Base-by-base conservation (phyloP, 2,888 invertebrate genomes). In the Sesamia inferens region DNA sequence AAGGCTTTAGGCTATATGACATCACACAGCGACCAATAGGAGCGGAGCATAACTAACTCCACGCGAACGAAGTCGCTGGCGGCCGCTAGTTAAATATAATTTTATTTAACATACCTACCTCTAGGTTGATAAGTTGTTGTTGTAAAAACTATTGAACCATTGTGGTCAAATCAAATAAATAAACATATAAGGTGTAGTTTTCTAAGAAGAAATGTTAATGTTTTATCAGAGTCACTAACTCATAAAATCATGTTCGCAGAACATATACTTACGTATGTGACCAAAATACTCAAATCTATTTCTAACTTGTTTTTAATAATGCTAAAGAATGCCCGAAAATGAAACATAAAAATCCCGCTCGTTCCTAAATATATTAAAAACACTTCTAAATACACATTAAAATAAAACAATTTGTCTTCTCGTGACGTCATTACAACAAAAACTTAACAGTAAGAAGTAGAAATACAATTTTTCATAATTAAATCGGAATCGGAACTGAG, bases 381-480 rank as follows among this genome's bases (percentile, higher is more conserved):
- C 67, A 62, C 31, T 58, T 22, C 31, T 61, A 39, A 58, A 24
- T 48, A 48, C 71, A 68, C 22, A 72, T 55, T 66, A 77, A 62
- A 77, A 67, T 44, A 57, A 54, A 71, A 67, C 68, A 66, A 57
- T 65, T 82, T 72, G 10, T 78, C 73, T 78, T 67, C 44, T 16
- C 24, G n/a, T 69, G 83, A 83, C 83, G 71, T 71, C 71, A 75
- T 66, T 71, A 73, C 58, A 68, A 75, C 59, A 69, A 73, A 73
- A 79, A 79, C 65, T 71, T 47, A 68, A 75, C 68, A 69, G 61
- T 55, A 76, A 69, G 81, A 68, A 73, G 76, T 81, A 67, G 59
- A 73, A 82, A 76, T 82, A 85, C 85, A 90, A 90, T 90, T 89
- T 88, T 90, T 90, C 90, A 90, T 88, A 90, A 90, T 91, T 88